Evolutionary conservation across 2,797 vertebrate species (phyloP).

Genomic region (Silurus aristotelis): DNA sequence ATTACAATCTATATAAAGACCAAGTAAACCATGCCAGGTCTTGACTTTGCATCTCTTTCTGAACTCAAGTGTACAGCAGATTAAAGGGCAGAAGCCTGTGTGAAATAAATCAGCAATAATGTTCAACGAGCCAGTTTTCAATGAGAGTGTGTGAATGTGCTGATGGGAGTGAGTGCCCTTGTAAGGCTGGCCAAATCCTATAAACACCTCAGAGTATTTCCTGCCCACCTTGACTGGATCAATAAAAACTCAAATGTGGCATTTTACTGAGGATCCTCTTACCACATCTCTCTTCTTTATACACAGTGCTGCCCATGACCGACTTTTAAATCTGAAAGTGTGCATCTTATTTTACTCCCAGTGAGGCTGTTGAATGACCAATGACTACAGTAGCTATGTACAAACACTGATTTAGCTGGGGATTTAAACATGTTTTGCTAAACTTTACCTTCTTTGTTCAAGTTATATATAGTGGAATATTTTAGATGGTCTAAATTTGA

Average conservation of each 20-base stretch:
- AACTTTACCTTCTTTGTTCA: neutral
- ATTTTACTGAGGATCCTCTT: conserved; percentile 52
- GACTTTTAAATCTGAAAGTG: neutral
- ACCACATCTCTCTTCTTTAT: neutral
- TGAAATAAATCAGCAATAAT: conserved; percentile 3
- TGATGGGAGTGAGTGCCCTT: conserved; percentile 59
- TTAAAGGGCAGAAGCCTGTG: neutral
- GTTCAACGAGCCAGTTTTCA: conserved; percentile 8
- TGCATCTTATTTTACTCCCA: neutral
- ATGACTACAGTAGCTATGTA: conserved; percentile 4
- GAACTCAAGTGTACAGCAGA: neutral
- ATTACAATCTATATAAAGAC: neutral
- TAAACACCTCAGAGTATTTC: conserved; percentile 79
- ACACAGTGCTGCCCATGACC: conserved; percentile 11
- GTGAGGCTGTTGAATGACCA: neutral
- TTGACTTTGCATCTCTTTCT: conserved; percentile 9
- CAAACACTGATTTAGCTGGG: conserved; percentile 5
- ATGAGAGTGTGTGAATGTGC: conserved; percentile 45
- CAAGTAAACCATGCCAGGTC: neutral
- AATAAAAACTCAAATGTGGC: conserved; percentile 62
- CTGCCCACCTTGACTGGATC: conserved; percentile 72
- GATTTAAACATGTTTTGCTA: neutral
- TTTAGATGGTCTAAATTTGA: neutral
- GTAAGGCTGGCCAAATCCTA: conserved; percentile 69
- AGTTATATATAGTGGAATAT: neutral